Conservation (phyloP, 2,113 vertebrate genomes). For the Sciurus niger region DNA sequence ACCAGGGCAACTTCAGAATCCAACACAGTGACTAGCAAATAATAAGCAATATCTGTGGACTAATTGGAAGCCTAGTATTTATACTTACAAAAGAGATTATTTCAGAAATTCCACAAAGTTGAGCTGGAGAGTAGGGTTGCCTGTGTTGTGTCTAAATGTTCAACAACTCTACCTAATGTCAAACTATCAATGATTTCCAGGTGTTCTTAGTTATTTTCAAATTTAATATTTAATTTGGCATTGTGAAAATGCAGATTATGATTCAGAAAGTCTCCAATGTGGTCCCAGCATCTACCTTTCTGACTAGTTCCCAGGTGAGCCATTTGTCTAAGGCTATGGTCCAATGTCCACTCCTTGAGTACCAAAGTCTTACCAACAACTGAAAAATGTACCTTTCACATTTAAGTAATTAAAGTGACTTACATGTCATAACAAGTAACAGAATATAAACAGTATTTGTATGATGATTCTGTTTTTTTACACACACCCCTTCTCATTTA, state of each 20-base stretch:
- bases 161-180: background rate
- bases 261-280: background rate
- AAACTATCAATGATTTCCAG: background rate
- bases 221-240: background rate
- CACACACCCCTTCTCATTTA: conserved; percentile 25
- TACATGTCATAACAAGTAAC: background rate
- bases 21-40: background rate
- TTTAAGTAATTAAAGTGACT: conserved; percentile 4
- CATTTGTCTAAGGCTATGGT: background rate
- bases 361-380: background rate
- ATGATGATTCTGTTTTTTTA: conserved; percentile 5
- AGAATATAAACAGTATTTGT: background rate
- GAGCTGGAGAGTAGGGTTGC: fast-evolving
- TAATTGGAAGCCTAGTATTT: background rate
- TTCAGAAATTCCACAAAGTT: background rate
- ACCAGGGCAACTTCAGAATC: background rate
- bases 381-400: background rate
- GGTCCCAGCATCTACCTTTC: background rate
- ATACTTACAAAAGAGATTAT: background rate
- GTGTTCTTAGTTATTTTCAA: background rate
- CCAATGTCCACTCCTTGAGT: background rate
- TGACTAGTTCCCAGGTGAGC: background rate
- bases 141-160: background rate
- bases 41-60: background rate
- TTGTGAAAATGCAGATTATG: background rate